phyloP scores from a whole-genome alignment of 2,888 invertebrate species.

The Tetheella fluctuosa region DNA sequence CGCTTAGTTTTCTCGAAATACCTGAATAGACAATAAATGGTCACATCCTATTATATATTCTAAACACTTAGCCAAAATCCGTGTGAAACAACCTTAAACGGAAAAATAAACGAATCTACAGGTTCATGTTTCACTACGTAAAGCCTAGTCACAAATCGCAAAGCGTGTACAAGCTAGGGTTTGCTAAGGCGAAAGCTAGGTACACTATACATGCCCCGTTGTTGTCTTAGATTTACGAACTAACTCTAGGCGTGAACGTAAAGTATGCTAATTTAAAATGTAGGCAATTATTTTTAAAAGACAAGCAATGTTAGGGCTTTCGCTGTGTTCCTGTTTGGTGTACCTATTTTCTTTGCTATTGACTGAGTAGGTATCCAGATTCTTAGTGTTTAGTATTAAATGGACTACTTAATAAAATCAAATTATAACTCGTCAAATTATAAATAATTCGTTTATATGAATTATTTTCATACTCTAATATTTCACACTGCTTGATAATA shows the following conservation, averaged over 20 bases:
- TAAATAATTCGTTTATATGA: too few species aligned
- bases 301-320: constrained; percentile 4
- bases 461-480: too few species aligned
- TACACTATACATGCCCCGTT: not conserved
- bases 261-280: constrained; percentile 9
- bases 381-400: too few species aligned
- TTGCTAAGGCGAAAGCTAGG: constrained; percentile 2
- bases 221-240: constrained; percentile 9
- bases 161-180: not conserved
- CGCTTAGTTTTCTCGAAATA: too few species aligned
- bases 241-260: not conserved
- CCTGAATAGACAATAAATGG: too few species aligned
- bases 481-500: too few species aligned
- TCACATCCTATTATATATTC: too few species aligned
- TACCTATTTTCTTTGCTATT: not conserved
- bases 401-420: too few species aligned
- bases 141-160: constrained; percentile 1
- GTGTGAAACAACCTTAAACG: too few species aligned
- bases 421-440: too few species aligned
- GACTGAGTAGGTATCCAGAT: too few species aligned
- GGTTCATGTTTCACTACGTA: not conserved
- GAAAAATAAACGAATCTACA: not conserved
- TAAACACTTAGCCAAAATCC: too few species aligned
- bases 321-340: not conserved
- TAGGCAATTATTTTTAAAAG: constrained; percentile 5